Evolutionary conservation across 92 coral and sea anemone species (phyloP), one percentile per base, ranked within the genome.

Genomic region (Nematostella vectensis): DNA sequence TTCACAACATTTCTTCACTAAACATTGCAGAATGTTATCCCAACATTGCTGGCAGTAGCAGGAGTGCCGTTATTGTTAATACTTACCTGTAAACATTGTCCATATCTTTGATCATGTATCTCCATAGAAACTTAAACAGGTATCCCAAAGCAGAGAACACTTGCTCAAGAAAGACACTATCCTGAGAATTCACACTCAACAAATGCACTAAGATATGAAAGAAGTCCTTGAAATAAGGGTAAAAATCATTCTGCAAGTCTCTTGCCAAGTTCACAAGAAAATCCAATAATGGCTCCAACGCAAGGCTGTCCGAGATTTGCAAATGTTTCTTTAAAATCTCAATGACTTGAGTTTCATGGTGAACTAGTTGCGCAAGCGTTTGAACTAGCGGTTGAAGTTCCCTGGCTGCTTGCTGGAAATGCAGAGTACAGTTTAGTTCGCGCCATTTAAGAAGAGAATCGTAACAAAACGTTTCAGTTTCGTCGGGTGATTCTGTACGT

Each of bases 61-160:
- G n/a, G n/a, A n/a, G n/a, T n/a, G n/a, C n/a, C n/a, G n/a, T n/a
- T n/a, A n/a, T n/a, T n/a, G n/a, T n/a, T n/a, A n/a, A 10, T 10
- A 39, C 89, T 68, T 39, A 91, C 98, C 91, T 64, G 44, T 81
- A 81, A 25, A 91, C 74, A 18, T 63, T 66, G 6, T 61, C 69
- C 27, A 91, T 78, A 55, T 91, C 94, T 50, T 80, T 79, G 1
- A 87, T 77, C 83, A 91, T 80, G 55, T 81, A 63, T 31, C 87
- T 59, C 95, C 95, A 85, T 30, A 85, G 70, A 61, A 78, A 85
- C 78, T 91, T 91, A 50, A 91, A 91, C 23, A 91, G 62, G 40
- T 78, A 85, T 1, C 91, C 84, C 22, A 91, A 66, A 37, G 91
- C 60, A 43, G 83, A 70, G 67, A 91, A 91, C 31, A 80, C 76